Evolutionary conservation across 2,797 vertebrate genomes (phyloP), one percentile per base, ranked within the genome.

Genomic region (Ceryle rudis): DNA sequence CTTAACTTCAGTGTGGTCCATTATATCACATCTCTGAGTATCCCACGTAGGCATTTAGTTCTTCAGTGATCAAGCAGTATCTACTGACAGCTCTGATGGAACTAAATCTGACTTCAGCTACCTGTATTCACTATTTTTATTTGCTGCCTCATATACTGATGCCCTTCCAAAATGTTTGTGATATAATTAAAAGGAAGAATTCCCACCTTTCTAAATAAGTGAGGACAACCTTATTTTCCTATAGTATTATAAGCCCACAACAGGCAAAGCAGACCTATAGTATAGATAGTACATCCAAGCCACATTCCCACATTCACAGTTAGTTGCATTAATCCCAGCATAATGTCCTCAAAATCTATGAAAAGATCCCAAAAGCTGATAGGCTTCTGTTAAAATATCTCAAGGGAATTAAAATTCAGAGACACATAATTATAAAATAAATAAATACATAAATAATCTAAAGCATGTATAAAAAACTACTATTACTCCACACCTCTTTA

Each of bases 271-370:
- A 37, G 54, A 86, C 23, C 28, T 22, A 28, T 1, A 9, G 42
- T 35, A 72, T 11, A 64, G 37, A 51, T 28, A 83, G 46, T 46
- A 81, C 5, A 10, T 31, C 39, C 35, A 79, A 69, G 20, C 3
- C 0, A 0, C 14, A 17, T 70, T 84, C 74, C 4, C 0, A 0
- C 13, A 17, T 66, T 85, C 74, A 35, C 16, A 62, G 22, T 5
- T 51, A 35, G 37, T 11, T 66, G 26, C 26, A 52, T 33, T 67
- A 77, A 84, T 58, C 33, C 20, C 42, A 80, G 54, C 20, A 69
- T 12, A 72, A 52, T 0, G 1, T 35, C 35, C 49, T 60, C 46
- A 58, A 89, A 78, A 58, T 46, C 52, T 41, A 39, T 14, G 11
- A 57, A 80, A 60, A 88, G 66, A 39, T 35, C 28, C 14, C 41